These are phyloP conservation scores for Ernsta delagoae DNA, from an alignment of 2,888 invertebrate genomes.

Conservation along the genomic window DNA sequence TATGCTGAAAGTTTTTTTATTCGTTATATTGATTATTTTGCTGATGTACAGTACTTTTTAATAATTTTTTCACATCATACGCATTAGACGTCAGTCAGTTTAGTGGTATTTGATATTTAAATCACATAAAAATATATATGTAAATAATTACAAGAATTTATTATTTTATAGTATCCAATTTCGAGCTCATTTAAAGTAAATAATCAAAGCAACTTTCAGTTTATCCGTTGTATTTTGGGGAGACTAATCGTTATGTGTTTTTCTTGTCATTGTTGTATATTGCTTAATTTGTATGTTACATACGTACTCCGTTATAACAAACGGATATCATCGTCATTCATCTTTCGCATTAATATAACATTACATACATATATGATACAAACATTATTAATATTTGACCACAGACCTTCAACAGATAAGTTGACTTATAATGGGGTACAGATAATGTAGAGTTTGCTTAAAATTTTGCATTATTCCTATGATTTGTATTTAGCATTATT, in stretches of 20 bases:
- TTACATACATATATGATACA: background rate
- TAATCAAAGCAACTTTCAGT: slow-evolving; percentile 8
- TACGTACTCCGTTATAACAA: slow-evolving; percentile 31
- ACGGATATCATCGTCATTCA: background rate
- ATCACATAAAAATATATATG: background rate
- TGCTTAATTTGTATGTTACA: slow-evolving; percentile 42
- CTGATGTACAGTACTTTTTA: no score
- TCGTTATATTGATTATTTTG: no score
- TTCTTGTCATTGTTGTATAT: slow-evolving; percentile 58
- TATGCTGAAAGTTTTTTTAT: no score
- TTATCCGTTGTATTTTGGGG: slow-evolving; percentile 49
- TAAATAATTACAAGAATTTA: background rate
- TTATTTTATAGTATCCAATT: background rate
- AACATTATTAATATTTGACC: background rate
- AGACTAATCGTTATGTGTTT: slow-evolving; percentile 53
- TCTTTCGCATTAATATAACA: background rate
- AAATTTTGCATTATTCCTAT: no score
- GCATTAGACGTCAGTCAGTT: background rate
- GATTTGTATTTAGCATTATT: no score
- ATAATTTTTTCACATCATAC: background rate
- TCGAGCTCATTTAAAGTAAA: background rate
- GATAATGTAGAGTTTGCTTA: slow-evolving; percentile 10
- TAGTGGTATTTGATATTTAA: background rate
- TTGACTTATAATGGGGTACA: slow-evolving; percentile 24
- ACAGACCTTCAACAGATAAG: background rate